Percentiles rank a stretch among this genome's conserved stretches.
phyloP scores from a whole-genome alignment of 2,888 invertebrate species.

The Muscina levida region DNA sequence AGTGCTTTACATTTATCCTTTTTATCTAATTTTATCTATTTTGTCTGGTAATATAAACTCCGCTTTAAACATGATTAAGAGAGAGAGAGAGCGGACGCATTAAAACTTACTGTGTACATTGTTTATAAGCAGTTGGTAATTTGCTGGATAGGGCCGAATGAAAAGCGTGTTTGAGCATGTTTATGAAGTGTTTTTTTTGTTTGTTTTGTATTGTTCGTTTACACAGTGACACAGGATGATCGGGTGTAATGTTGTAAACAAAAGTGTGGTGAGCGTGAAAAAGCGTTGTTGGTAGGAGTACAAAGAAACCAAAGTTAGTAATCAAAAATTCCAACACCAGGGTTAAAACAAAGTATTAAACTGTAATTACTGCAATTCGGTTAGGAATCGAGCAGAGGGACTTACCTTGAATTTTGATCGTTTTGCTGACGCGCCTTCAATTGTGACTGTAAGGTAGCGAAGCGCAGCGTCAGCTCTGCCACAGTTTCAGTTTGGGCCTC shows the following conservation, averaged over 20 bases:
- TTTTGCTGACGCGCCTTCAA: conserved; percentile 88
- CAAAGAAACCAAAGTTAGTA: conserved; percentile 57
- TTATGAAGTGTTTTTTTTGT: conserved; percentile 37
- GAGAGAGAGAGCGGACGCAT: conserved; percentile 27
- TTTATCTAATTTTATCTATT: no score
- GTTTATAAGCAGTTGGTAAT: conserved; percentile 84
- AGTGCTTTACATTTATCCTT: no score
- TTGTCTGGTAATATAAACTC: no score
- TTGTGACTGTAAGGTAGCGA: conserved; percentile 85
- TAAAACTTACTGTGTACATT: conserved; percentile 85
- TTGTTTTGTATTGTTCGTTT: conserved; percentile 35
- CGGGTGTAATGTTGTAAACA: conserved; percentile 49
- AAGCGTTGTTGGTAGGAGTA: conserved; percentile 52
- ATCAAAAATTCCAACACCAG: conserved; percentile 52
- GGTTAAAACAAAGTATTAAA: conserved; percentile 22
- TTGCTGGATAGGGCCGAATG: conserved; percentile 62
- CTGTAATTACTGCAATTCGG: background rate
- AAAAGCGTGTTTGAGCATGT: conserved; percentile 57
- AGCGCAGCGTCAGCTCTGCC: conserved; percentile 84
- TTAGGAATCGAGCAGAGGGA: conserved; percentile 34
- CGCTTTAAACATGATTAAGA: background rate
- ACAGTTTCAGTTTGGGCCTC: conserved; percentile 86
- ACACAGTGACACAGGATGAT: conserved; percentile 36
- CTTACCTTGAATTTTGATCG: conserved; percentile 89
- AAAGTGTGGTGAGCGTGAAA: conserved; percentile 19